Evolutionary conservation across 1,140 invertebrate genomes (phyloP).

Genomic region (Zaprionus kolodkinae): DNA sequence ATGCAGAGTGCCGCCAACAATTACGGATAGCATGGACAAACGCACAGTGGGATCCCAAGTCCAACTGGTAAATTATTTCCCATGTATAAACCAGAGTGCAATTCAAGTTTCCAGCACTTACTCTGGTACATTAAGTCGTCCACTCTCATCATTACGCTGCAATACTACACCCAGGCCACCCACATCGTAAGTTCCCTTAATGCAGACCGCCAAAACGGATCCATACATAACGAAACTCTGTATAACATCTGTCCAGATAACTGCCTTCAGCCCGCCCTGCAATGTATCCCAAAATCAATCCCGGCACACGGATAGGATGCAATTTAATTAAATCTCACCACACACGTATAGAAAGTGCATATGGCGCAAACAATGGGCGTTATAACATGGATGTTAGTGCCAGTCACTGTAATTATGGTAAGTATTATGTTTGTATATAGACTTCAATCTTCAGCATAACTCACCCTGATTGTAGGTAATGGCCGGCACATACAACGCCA

Average conservation of each 20-base stretch:
- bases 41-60: slow-evolving; percentile 89
- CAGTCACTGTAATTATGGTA: slow-evolving; percentile 91
- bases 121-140: slow-evolving; percentile 91
- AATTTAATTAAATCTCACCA: slow-evolving; percentile 87
- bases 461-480: slow-evolving; percentile 91
- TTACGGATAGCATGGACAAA: slow-evolving; percentile 91
- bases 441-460: slow-evolving; percentile 16
- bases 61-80: slow-evolving; percentile 85
- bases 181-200: slow-evolving; percentile 92
- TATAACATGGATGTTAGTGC: slow-evolving; percentile 91
- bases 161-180: slow-evolving; percentile 91
- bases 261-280: slow-evolving; percentile 94
- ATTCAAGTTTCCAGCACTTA: slow-evolving; percentile 84
- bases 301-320: not conserved
- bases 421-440: slow-evolving; percentile 2
- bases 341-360: slow-evolving; percentile 68
- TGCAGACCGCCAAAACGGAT: slow-evolving; percentile 87
- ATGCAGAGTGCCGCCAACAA: slow-evolving; percentile 92
- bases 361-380: slow-evolving; percentile 89
- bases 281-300: not conserved
- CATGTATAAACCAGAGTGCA: not conserved
- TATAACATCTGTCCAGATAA: slow-evolving; percentile 97
- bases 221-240: slow-evolving; percentile 90
- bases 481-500: slow-evolving; percentile 93
- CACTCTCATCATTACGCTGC: slow-evolving; percentile 89